A percentile compares a stretch with the other conserved stretches of the same genome.
These are phyloP conservation scores for Hiodon tergisus DNA, from an alignment of 2,113 vertebrate species.

Conservation along the genomic window DNA sequence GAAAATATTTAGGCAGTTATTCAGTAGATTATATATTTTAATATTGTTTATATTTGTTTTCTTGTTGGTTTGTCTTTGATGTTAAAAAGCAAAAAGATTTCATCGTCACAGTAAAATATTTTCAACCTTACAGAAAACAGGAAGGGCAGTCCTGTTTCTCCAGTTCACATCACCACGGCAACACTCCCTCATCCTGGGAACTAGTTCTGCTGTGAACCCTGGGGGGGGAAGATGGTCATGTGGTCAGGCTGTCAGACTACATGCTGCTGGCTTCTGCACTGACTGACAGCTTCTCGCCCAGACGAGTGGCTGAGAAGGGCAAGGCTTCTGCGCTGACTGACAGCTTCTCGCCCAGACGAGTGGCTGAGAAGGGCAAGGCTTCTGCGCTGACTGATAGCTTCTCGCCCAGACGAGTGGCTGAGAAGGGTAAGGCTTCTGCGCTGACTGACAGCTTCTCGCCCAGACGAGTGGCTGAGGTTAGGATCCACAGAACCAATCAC, in stretches of 20 bases:
- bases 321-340: no score
- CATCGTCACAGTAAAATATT: slow-evolving; percentile 60
- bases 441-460: no score
- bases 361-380: no score
- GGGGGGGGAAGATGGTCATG: slow-evolving; percentile 25
- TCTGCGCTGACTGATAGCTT: no score
- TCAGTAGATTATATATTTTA: slow-evolving; percentile 59
- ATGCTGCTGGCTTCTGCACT: not conserved
- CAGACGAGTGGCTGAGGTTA: no score
- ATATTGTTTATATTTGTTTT: slow-evolving; percentile 41
- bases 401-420: no score
- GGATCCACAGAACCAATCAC: no score
- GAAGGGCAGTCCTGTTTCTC: slow-evolving; percentile 40
- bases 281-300: no score
- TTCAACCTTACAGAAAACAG: slow-evolving; percentile 42
- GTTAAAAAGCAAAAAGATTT: slow-evolving; percentile 47
- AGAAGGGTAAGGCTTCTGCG: no score
- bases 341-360: no score
- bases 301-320: no score
- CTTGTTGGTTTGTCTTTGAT: slow-evolving; percentile 18
- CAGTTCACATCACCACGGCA: slow-evolving; percentile 34
- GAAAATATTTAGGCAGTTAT: slow-evolving; percentile 66
- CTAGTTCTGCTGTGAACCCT: slow-evolving; percentile 95
- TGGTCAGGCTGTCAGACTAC: not conserved
- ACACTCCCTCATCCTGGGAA: slow-evolving; percentile 35